Conservation (phyloP, 2,888 invertebrate species). For the Formica aserva region DNA sequence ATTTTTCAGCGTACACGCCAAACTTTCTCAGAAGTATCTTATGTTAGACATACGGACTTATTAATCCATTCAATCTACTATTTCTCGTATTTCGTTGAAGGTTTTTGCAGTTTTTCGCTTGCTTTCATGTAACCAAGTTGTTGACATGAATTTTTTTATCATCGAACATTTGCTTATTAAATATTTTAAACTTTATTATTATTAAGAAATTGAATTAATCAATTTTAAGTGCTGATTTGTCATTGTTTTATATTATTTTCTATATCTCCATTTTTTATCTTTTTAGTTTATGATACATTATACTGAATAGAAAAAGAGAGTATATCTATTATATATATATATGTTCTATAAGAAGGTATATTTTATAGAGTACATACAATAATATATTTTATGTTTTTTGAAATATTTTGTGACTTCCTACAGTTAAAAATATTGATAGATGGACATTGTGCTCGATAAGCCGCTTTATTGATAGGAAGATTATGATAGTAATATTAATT, state of each 20-base stretch:
- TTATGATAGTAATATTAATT: slow-evolving; percentile 38
- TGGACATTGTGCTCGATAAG: background rate
- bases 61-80: slow-evolving; percentile 12
- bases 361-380: background rate
- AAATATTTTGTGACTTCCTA: background rate
- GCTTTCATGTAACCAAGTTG: slow-evolving; percentile 12
- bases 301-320: background rate
- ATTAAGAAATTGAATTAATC: background rate
- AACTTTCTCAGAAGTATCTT: slow-evolving; percentile 4
- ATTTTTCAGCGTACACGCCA: background rate
- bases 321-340: background rate
- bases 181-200: background rate
- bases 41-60: slow-evolving; percentile 5
- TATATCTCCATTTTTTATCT: background rate
- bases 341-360: background rate
- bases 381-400: background rate
- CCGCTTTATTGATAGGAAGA: slow-evolving; percentile 35
- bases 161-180: background rate
- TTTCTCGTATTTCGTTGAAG: slow-evolving; percentile 1
- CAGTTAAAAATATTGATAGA: background rate
- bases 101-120: slow-evolving; percentile 4
- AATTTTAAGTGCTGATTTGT: background rate
- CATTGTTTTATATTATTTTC: background rate
- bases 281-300: background rate
- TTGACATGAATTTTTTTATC: slow-evolving; percentile 7